Evolutionary conservation across 2,113 vertebrate species (phyloP).

Genomic region (Theristicus caerulescens): DNA sequence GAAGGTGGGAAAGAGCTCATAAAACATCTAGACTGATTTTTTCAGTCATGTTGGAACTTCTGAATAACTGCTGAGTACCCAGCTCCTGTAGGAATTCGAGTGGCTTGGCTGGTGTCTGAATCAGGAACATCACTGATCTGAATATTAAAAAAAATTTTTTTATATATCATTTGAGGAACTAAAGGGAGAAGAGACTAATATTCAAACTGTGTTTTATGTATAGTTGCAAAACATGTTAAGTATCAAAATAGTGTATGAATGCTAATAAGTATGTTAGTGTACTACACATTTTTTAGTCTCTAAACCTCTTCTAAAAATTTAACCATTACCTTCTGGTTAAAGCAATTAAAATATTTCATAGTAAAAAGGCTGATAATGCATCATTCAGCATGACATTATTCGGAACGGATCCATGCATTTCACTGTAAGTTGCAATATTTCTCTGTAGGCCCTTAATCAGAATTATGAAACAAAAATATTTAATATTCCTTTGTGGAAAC

Average conservation of each 20-base stretch:
- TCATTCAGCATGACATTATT: background rate
- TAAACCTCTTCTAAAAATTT: background rate
- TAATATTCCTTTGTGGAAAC: background rate
- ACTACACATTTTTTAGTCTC: background rate
- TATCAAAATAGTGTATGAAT: background rate
- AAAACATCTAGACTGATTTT: background rate
- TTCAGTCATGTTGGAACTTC: background rate
- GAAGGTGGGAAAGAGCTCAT: background rate
- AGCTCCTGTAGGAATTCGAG: background rate
- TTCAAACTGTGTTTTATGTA: background rate
- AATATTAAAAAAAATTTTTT: background rate
- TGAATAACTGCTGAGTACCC: background rate
- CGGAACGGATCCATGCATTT: fast-evolving
- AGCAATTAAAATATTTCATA: background rate
- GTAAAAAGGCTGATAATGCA: background rate
- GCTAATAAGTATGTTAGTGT: background rate
- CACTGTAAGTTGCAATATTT: background rate
- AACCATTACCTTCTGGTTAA: background rate
- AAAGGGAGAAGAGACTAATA: background rate
- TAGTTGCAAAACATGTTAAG: background rate
- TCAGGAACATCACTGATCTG: background rate
- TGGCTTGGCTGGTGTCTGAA: background rate
- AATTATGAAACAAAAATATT: background rate
- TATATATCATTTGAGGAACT: background rate
- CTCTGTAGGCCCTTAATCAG: background rate